These are phyloP conservation scores for Phasianus colchicus DNA, from an alignment of 2,113 vertebrate genomes.

Conservation along the genomic window DNA sequence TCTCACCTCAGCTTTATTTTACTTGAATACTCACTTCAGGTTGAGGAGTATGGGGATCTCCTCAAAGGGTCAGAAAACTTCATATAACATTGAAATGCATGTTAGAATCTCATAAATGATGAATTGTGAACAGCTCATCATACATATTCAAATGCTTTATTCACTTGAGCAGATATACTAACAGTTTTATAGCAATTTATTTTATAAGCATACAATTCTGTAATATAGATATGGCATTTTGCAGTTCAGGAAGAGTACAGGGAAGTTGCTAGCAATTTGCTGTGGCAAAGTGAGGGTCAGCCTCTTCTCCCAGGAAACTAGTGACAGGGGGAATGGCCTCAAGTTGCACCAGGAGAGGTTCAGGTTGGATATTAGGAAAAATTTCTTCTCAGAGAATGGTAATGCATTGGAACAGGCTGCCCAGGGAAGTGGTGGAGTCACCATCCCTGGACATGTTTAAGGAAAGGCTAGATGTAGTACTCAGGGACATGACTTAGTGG, in stretches of 20 bases:
- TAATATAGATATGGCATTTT: neutral
- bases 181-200: neutral
- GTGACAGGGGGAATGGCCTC: no score
- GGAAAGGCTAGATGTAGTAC: no score
- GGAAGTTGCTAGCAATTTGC: no score
- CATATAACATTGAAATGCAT: neutral
- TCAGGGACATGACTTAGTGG: no score
- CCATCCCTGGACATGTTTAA: no score
- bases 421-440: no score
- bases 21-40: neutral
- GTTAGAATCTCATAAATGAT: neutral
- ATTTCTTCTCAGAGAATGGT: no score
- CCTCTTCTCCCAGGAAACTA: no score
- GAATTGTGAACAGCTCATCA: fast-evolving
- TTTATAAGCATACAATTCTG: neutral
- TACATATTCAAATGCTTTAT: neutral
- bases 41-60: neutral
- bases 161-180: neutral
- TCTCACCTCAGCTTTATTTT: neutral
- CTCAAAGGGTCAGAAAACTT: neutral
- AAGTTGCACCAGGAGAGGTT: no score
- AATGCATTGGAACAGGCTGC: no score
- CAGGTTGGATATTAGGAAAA: no score
- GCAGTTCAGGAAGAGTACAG: neutral
- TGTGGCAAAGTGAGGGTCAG: no score